These are phyloP conservation scores for Drosophila nasuta DNA, from an alignment of 1,140 invertebrate genomes.

Conservation along the genomic window DNA sequence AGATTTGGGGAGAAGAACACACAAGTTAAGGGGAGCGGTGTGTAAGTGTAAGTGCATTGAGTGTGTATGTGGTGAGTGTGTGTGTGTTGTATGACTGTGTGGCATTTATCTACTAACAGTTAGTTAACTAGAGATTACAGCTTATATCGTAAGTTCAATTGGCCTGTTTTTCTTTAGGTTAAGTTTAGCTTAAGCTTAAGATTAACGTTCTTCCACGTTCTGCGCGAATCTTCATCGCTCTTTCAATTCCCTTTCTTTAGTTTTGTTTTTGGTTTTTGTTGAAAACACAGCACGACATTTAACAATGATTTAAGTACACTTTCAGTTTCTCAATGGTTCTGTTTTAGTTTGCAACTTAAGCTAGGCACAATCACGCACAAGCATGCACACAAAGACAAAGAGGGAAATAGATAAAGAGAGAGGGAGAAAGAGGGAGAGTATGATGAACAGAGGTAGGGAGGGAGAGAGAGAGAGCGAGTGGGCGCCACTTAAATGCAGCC, in stretches of 20 bases:
- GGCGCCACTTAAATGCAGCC: conserved; percentile 1
- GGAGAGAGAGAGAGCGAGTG: background rate
- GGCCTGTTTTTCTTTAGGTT: conserved; percentile 39
- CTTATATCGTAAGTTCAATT: conserved; percentile 43
- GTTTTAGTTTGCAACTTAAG: conserved; percentile 21
- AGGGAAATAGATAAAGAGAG: background rate
- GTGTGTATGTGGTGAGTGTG: conserved; percentile 12
- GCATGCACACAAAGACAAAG: conserved; percentile 14
- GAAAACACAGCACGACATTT: conserved; percentile 76
- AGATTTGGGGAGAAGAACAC: no score
- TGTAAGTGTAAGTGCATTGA: background rate
- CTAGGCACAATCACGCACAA: conserved; percentile 23
- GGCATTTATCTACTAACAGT: conserved; percentile 19
- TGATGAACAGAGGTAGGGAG: background rate
- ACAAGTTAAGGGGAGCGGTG: no score
- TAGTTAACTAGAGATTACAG: conserved; percentile 39
- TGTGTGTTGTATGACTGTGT: conserved; percentile 6
- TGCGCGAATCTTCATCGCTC: no score
- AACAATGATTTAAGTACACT: conserved; percentile 75
- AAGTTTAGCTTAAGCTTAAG: conserved; percentile 11
- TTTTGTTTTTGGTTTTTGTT: conserved; percentile 25
- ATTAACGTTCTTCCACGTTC: background rate
- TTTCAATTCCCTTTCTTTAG: background rate
- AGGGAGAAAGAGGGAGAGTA: background rate
- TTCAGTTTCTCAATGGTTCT: conserved; percentile 58